These are phyloP conservation scores for Thalassarche chlororhynchos DNA, from an alignment of 2,113 vertebrate species.

Conservation along the genomic window DNA sequence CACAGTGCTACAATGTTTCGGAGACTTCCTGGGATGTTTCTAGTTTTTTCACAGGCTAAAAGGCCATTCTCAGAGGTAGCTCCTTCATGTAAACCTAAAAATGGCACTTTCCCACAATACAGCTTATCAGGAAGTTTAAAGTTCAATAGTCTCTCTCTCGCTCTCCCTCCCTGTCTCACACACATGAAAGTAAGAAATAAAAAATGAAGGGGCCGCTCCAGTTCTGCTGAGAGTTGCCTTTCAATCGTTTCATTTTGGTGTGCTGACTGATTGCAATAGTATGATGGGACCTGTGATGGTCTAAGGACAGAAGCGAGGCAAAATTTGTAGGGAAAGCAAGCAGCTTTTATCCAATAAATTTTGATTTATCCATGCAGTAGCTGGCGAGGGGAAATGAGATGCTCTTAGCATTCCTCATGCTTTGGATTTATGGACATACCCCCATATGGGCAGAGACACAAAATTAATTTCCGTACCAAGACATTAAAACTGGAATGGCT, in stretches of 20 bases:
- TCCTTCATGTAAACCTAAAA: constrained; percentile 87
- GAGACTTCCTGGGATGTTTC: constrained; percentile 86
- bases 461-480: not conserved
- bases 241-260: not conserved
- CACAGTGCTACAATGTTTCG: constrained; percentile 82
- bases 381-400: not conserved
- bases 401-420: not conserved
- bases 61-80: constrained; percentile 87
- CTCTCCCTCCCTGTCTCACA: constrained; percentile 53
- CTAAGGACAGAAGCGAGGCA: not conserved
- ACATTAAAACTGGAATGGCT: not conserved
- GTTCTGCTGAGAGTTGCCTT: constrained; percentile 31
- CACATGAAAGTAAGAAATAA: constrained; percentile 57
- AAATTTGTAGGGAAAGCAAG: not conserved
- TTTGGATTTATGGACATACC: not conserved
- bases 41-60: constrained; percentile 81
- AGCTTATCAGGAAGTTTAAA: constrained; percentile 83
- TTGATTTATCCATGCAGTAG: not conserved
- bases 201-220: constrained; percentile 63
- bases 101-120: constrained; percentile 89
- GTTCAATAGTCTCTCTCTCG: constrained; percentile 73
- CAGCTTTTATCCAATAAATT: not conserved
- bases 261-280: not conserved
- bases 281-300: not conserved
- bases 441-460: not conserved